Evolutionary conservation across 2,888 invertebrate genomes (phyloP), one percentile per base, ranked within the genome.

Genomic region (Drosophila atripex): DNA sequence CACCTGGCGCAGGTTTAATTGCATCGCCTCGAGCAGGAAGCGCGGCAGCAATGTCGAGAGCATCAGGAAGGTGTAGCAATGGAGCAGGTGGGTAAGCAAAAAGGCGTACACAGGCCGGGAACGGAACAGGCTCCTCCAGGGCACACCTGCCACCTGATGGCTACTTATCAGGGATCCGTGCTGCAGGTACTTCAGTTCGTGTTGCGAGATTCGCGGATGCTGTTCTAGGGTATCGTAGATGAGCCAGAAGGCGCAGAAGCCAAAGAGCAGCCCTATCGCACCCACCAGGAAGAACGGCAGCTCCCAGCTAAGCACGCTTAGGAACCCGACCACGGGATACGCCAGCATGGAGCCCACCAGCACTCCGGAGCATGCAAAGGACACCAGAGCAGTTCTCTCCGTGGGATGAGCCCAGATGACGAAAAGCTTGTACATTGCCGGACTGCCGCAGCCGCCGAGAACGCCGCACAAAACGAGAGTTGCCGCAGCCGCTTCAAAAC

Each of bases 241-340:
- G 4, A 91, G 72, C 80, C 86, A 89, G 9, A 78, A 70, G 9
- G 85, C 89, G 7, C 63, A 41, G 3, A 90, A 60, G 5, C 90
- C 89, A 43, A 82, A 88, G 0, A 78, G 0, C 0, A 89, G 92
- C 86, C 88, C 7, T 46, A 86, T 57, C 43, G 68, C 57, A 38
- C 88, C 90, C 28, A 94, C 89, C 11, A 93, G 89, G 86, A 94
- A 94, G 89, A 94, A 94, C 5, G 94, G 93, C 12, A 92, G 91
- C 1, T 93, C 92, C 94, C 94, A 94, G 12, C 94, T 94, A 58
- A 92, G 92, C 64, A 92, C 90, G 82, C 94, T 94, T 6, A 95
- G 88, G 18, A 92, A 90, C 21, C 93, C 93, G 4, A 93, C 92
- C 21, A 94, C 70, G 0, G 94, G 94, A 74, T 93, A 93, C 0